Base-by-base conservation (phyloP, 2,888 invertebrate genomes). In the Ptilodon capucinus region DNA sequence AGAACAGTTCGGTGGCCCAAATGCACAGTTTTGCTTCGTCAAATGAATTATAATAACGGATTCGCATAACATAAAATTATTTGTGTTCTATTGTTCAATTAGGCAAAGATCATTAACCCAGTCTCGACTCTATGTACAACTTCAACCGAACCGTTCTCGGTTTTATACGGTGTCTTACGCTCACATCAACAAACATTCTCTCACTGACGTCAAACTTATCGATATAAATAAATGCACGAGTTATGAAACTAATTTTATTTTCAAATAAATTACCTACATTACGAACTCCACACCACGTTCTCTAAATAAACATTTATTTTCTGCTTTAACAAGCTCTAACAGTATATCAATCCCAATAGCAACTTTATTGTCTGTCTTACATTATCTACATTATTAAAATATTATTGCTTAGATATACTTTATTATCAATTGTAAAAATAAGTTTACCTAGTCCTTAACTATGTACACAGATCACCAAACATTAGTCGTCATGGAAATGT, bases 181-280 rank as follows among this genome's bases (percentile, higher is more conserved):
- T 35, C 21, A 13, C 21, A 13, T 13, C 51, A 48, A 30, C 40
- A 46, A 36, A 17, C 45, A 52, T 21, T 44, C 38, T 13, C 11
- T n/a, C 28, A 42, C 44, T 56, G 57, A 57, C 57, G 54, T 60
- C 60, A 60, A 36, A 35, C 14, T 36, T 9, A 32, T 42, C n/a
- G 28, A 28, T n/a, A 28, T 34, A n/a, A 56, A 13, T 44, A 39
- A 36, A 42, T 14, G 5, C 7, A 32, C 2, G 14, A 6, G 2
- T 32, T n/a, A 28, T 28, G 4, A 28, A 28, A 28, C 28, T n/a
- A 8, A 28, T 28, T 28, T 28, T 28, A n/a, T n/a, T 28, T 28
- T 11, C 28, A 0, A 28, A 28, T n/a, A 23, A 2, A 5, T 23
- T 8, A n/a, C n/a, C n/a, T 3, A 25, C 7, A 25, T 9, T 11